Conservation (phyloP, 2,888 invertebrate species). For the Itoplectis maculator region DNA sequence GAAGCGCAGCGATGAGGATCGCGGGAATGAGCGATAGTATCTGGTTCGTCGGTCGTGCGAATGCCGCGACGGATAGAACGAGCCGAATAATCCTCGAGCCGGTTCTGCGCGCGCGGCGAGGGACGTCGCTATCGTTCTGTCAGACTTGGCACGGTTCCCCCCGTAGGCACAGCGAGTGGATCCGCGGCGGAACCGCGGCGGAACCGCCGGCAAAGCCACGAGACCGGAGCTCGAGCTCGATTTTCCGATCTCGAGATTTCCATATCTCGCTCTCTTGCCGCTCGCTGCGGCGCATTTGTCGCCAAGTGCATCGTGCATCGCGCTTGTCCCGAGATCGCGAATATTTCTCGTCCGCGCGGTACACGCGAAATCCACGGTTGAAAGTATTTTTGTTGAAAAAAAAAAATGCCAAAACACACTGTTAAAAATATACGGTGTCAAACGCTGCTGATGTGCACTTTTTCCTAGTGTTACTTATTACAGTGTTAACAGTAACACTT, state of each 20-base stretch:
- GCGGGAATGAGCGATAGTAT: slow-evolving; percentile 24
- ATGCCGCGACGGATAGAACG: slow-evolving; percentile 44
- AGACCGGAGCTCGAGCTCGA: slow-evolving; percentile 32
- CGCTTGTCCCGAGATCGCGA: neutral
- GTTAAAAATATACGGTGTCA: too few relatives aligned
- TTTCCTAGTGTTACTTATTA: too few relatives aligned
- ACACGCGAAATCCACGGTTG: neutral
- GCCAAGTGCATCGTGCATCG: slow-evolving; percentile 43
- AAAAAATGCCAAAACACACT: neutral
- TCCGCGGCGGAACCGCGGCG: neutral
- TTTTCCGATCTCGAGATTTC: slow-evolving; percentile 62
- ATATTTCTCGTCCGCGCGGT: neutral
- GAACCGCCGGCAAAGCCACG: slow-evolving; percentile 17
- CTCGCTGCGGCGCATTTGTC: slow-evolving; percentile 26
- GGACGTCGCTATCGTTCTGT: slow-evolving; percentile 46
- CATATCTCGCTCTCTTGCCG: slow-evolving; percentile 40
- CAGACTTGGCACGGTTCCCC: slow-evolving; percentile 63
- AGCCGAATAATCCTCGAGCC: slow-evolving; percentile 53
- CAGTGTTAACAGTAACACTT: too few relatives aligned
- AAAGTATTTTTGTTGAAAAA: neutral
- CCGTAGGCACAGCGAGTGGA: slow-evolving; percentile 9
- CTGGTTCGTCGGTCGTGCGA: slow-evolving; percentile 25
- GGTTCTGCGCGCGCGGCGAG: slow-evolving; percentile 48
- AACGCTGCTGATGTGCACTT: too few relatives aligned
- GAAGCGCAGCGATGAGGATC: slow-evolving; percentile 3